Evolutionary conservation across 2,113 vertebrate genomes (phyloP), one percentile per base, ranked within the genome.

Genomic region (Cynopterus brachyotis): DNA sequence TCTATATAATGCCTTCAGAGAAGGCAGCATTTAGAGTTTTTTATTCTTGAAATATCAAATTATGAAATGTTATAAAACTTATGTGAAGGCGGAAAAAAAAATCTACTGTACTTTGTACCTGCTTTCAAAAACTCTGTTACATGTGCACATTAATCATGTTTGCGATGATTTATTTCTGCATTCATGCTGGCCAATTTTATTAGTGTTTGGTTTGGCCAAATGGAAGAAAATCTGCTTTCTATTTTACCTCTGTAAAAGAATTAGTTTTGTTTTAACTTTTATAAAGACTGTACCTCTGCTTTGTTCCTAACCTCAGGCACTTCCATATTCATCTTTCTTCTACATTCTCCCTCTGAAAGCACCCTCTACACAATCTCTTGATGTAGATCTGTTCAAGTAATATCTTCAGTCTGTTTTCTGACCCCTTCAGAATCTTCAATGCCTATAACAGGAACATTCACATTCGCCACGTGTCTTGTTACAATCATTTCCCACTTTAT

Each of bases 131-230:
- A 79, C 57, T 83, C 50, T 66, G 19, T 94, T 96, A 84, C 10
- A 24, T 96, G 73, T 85, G 28, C 78, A 91, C 86, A 96, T 98
- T 96, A 96, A 97, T 97, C 97, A 97, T 76, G 81, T 75, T 96
- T 96, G 85, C 70, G 53, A 82, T 96, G 93, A 97, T 97, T 96
- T 97, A 96, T 97, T 94, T 95, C 92, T 93, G 17, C 66, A 93
- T 94, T 96, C 57, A 72, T 50, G 67, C 72, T 82, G 80, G 96
- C 96, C 94, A 95, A 91, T 95, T 95, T 88, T 97, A 96, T 98
- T 97, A 95, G 72, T 95, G 62, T 93, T 97, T 95, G 64, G 85
- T 96, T 97, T 96, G 96, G 96, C 64, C 78, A 59, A 94, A 84
- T 83, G 20, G 82, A 96, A 93, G 69, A 79, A 96, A 96, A 91